Base-by-base conservation (phyloP, 2,888 invertebrate species). In the Prostheceraeus crozeri region DNA sequence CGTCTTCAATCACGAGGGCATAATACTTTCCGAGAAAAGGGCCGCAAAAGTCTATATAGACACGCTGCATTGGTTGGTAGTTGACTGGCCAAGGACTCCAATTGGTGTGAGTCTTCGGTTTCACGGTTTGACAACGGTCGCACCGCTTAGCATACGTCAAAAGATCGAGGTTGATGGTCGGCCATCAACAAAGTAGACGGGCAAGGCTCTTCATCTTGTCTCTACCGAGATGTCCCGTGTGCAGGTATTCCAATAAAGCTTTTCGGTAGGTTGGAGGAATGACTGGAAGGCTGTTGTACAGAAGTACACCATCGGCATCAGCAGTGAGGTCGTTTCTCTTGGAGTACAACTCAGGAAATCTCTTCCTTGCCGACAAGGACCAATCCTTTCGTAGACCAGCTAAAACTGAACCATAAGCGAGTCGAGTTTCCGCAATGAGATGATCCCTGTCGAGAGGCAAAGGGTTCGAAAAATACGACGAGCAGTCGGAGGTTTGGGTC, bases 31-130 rank as follows among this genome's bases (percentile, higher is more conserved):
- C 6, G n/a, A 40, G 14, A n/a, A 40, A 40, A 8, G 40, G 14
- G 14, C 40, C 40, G 19, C n/a, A 40, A 4, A 16, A 40, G 40
- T 40, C 40, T 16, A 40, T 40, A 19, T 40, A 19, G 14, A 40
- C 40, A 16, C 40, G n/a, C 19, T 40, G 40, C 40, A 40, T 40
- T 14, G 40, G 40, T 40, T 40, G n/a, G n/a, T 40, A n/a, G n/a
- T 14, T 40, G 40, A 40, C 14, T 40, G 40, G 40, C 40, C 40
- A 40, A 19, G 40, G 14, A 16, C 19, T 19, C 40, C 40, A 40
- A 40, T 40, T 40, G n/a, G 40, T 14, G 19, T 40, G 40, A 16
- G 40, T 40, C 8, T 40, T 40, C 19, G 40, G 40, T 14, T 40
- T 40, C 14, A 14, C 19, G n/a, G 14, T 40, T n/a, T n/a, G n/a